Percentiles rank a stretch among this genome's conserved stretches.
Conservation (phyloP, 1,140 invertebrate species). For the Leptopilina boulardi region DNA sequence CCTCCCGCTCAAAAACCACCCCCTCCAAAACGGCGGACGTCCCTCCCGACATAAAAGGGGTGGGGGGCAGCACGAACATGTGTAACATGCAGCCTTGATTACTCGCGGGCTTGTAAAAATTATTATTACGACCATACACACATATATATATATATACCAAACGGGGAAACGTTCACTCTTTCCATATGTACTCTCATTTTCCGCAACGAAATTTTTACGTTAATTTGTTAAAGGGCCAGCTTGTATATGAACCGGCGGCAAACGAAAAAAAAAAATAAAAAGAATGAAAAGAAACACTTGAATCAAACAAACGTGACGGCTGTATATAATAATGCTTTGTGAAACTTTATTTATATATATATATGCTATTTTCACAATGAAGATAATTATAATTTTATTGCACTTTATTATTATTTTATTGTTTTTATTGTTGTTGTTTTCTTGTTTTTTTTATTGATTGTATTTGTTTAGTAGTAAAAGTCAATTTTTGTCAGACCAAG, state of each 20-base stretch:
- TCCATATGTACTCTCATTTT: conserved; percentile 11
- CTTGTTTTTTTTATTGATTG: no score
- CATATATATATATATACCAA: conserved; percentile 47
- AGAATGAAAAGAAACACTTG: background rate
- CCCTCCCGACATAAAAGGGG: conserved; percentile 52
- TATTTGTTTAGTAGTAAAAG: no score
- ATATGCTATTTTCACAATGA: no score
- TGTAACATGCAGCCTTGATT: conserved; percentile 74
- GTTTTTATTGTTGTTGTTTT: no score
- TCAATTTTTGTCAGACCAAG: no score
- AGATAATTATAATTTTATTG: no score
- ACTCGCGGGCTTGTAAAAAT: conserved; percentile 74
- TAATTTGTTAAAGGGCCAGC: background rate
- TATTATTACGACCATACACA: conserved; percentile 72
- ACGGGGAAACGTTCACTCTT: background rate
- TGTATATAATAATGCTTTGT: no score
- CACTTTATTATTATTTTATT: no score
- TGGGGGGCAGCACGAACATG: conserved; percentile 66
- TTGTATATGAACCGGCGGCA: background rate
- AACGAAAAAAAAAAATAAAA: background rate
- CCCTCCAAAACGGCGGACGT: conserved; percentile 36
- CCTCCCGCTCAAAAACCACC: conserved; percentile 54
- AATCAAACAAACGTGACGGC: background rate
- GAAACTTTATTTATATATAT: no score
- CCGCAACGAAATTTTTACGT: background rate